phyloP scores from a whole-genome alignment of 1,140 invertebrate genomes.

The Zaprionus capensis region DNA sequence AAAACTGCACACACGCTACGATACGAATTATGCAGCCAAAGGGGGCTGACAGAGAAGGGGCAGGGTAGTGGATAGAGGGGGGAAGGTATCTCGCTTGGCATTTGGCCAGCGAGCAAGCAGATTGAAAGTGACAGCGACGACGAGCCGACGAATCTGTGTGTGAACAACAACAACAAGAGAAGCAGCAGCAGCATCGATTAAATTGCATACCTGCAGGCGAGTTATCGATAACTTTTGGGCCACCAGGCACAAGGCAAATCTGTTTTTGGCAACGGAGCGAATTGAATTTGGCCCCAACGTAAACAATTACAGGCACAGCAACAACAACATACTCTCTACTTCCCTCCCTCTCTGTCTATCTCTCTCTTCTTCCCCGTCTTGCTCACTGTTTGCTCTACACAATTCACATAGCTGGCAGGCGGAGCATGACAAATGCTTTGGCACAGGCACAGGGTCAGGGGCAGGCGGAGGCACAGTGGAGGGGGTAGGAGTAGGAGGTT shows the following conservation, averaged over 20 bases:
- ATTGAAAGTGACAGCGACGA: slow-evolving; percentile 65
- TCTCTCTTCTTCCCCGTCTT: not conserved
- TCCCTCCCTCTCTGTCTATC: not conserved
- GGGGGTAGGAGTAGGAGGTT: not conserved
- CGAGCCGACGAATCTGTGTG: slow-evolving; percentile 48
- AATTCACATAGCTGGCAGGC: slow-evolving; percentile 10
- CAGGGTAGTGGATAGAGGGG: not conserved
- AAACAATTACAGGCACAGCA: slow-evolving; percentile 52
- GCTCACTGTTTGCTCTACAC: not conserved
- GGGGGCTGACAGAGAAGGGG: slow-evolving; percentile 52
- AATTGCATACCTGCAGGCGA: slow-evolving; percentile 31
- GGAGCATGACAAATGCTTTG: slow-evolving; percentile 62
- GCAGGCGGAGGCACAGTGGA: not conserved
- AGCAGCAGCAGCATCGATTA: slow-evolving; percentile 7
- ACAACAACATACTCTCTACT: not conserved
- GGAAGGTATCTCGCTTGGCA: slow-evolving; percentile 27
- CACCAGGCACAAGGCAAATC: slow-evolving; percentile 13
- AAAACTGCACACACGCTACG: slow-evolving; percentile 25
- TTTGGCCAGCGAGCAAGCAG: slow-evolving; percentile 34
- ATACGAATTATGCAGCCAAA: slow-evolving; percentile 66
- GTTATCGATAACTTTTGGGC: slow-evolving; percentile 30
- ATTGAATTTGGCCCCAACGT: slow-evolving; percentile 52
- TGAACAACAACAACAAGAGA: slow-evolving; percentile 28
- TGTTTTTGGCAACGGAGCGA: slow-evolving; percentile 44
- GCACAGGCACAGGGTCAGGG: not conserved